Evolutionary conservation across 2,113 vertebrate genomes (phyloP).

Genomic region (Lichenostomus cassidix): DNA sequence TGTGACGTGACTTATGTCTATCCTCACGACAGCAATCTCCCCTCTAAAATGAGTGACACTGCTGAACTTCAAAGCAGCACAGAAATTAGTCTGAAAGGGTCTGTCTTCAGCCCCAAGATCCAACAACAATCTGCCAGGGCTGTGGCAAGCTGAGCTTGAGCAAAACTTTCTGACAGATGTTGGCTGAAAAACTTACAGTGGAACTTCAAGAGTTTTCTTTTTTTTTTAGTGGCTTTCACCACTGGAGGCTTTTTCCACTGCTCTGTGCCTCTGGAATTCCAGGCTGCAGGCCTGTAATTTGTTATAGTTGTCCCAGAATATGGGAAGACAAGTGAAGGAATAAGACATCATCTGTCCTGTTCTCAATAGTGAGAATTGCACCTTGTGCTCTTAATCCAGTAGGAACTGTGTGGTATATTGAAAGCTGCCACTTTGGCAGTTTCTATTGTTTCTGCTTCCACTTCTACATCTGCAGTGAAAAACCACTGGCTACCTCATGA

Average conservation of each 20-base stretch:
- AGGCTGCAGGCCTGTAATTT: not conserved
- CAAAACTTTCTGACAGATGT: not conserved
- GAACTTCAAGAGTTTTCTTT: not conserved
- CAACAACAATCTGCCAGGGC: not conserved
- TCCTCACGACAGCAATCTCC: not conserved
- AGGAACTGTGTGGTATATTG: not conserved
- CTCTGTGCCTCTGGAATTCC: not conserved
- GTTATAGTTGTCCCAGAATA: not conserved
- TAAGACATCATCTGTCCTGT: not conserved
- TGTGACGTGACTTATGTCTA: fast-evolving
- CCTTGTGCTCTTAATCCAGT: not conserved
- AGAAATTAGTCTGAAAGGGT: not conserved
- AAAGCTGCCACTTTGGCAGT: not conserved
- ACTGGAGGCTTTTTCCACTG: not conserved
- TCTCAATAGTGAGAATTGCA: not conserved
- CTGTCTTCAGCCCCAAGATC: not conserved
- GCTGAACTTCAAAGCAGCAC: not conserved
- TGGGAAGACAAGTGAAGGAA: not conserved
- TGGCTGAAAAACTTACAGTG: not conserved
- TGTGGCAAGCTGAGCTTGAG: not conserved
- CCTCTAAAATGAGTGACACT: not conserved
- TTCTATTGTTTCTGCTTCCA: not conserved
- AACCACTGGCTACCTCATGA: not conserved
- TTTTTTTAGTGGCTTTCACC: not conserved
- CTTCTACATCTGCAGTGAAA: not conserved